Conservation (phyloP, 2,797 vertebrate genomes). For the Scomberomorus guttatus region DNA sequence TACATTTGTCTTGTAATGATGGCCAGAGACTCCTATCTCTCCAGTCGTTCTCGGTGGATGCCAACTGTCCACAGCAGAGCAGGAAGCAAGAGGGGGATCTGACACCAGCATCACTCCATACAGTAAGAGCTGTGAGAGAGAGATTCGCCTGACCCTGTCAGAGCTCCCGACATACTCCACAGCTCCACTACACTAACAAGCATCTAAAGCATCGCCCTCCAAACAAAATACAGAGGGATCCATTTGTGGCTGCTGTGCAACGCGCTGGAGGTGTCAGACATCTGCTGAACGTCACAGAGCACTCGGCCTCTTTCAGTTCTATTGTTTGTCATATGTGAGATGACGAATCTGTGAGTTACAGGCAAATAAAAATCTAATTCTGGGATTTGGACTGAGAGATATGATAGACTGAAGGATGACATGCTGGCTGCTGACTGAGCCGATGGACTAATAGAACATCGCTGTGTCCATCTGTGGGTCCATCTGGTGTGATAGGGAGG, state of each 20-base stretch:
- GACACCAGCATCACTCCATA: constrained; percentile 56
- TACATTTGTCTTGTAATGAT: constrained; percentile 72
- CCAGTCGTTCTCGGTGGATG: constrained; percentile 45
- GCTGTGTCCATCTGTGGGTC: constrained; percentile 85
- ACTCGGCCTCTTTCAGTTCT: constrained; percentile 54
- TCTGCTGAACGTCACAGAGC: constrained; percentile 44
- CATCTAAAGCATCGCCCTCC: constrained; percentile 55
- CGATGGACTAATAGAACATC: constrained; percentile 71
- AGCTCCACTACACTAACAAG: constrained; percentile 69
- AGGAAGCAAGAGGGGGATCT: constrained; percentile 44
- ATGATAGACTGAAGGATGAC: constrained; percentile 76
- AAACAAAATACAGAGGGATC: constrained; percentile 48
- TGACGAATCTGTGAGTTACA: constrained; percentile 71
- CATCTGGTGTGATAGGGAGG: constrained; percentile 79
- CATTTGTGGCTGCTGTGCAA: constrained; percentile 41
- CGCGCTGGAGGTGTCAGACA: constrained; percentile 51
- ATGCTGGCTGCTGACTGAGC: constrained; percentile 72
- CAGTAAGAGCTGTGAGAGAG: constrained; percentile 34
- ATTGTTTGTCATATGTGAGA: constrained; percentile 61
- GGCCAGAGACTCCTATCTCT: constrained; percentile 65
- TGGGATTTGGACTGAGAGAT: constrained; percentile 68
- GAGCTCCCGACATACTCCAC: constrained; percentile 51
- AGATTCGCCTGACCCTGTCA: constrained; percentile 67
- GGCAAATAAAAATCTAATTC: constrained; percentile 73
- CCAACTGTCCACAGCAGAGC: constrained; percentile 48